A percentile compares a stretch with the other conserved stretches of the same genome.
Evolutionary conservation across 2,113 vertebrate genomes (phyloP).

Genomic region (Cryptotis parvus): DNA sequence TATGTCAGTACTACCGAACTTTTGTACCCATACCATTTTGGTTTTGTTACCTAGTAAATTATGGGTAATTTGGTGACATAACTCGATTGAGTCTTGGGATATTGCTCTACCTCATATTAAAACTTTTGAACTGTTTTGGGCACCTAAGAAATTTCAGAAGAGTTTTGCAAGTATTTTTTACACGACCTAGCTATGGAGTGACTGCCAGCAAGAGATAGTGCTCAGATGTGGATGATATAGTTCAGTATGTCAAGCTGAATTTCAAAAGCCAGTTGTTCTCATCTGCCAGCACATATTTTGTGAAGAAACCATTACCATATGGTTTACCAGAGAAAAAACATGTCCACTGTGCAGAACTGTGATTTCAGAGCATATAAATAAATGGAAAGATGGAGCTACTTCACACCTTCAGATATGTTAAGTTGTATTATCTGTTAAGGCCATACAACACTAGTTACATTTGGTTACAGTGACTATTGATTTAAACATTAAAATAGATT

Average conservation of each 20-base stretch:
- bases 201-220: conserved; percentile 95
- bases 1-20: conserved; percentile 94
- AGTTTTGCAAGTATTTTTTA: conserved; percentile 91
- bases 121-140: conserved; percentile 94
- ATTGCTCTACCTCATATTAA: conserved; percentile 96
- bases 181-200: conserved; percentile 91
- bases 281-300: conserved; percentile 98
- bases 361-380: conserved; percentile 94
- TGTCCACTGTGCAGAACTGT: conserved; percentile 96
- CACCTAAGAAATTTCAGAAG: conserved; percentile 91
- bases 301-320: conserved; percentile 96
- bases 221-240: conserved; percentile 92
- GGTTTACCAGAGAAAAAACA: conserved; percentile 97
- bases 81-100: conserved; percentile 92
- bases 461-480: conserved; percentile 71
- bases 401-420: conserved; percentile 96
- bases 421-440: conserved; percentile 69
- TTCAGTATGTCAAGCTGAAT: conserved; percentile 96
- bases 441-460: conserved; percentile 69
- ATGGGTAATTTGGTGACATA: conserved; percentile 89
- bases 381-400: conserved; percentile 97
- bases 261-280: conserved; percentile 94
- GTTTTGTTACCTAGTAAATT: conserved; percentile 94
- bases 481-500: conserved; percentile 64
- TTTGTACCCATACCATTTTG: conserved; percentile 94